phyloP scores from a whole-genome alignment of 2,797 vertebrate genomes.

The Catamblyrhynchus diadema region DNA sequence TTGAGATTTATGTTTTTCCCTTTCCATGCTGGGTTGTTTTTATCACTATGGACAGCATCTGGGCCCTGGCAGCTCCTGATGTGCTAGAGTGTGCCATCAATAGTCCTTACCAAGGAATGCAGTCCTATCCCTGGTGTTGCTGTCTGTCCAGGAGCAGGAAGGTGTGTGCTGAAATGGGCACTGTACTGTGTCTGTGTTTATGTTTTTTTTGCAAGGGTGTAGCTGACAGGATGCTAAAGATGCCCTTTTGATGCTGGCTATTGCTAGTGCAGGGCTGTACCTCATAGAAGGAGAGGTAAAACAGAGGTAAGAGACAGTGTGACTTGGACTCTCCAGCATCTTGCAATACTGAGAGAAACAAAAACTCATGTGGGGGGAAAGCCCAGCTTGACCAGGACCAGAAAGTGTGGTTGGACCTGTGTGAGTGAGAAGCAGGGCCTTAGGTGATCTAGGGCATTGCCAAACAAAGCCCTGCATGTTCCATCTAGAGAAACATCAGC shows the following conservation, averaged over 20 bases:
- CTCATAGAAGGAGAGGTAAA: neutral
- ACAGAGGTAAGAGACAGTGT: neutral
- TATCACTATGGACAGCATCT: neutral
- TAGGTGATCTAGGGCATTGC: neutral
- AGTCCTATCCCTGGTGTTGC: neutral
- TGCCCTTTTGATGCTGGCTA: neutral
- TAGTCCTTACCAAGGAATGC: neutral
- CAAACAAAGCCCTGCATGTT: neutral
- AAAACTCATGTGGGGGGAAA: neutral
- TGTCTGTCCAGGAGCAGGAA: neutral
- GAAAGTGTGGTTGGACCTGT: rapidly evolving
- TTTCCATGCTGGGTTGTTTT: neutral
- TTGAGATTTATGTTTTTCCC: neutral
- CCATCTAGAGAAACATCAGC: neutral
- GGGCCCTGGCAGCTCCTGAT: neutral
- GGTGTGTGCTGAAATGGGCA: neutral
- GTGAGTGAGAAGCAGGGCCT: neutral
- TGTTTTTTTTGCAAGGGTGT: neutral
- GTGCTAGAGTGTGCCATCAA: neutral
- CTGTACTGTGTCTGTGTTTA: neutral
- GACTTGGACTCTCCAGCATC: neutral
- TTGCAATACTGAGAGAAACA: neutral
- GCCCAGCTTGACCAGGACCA: neutral
- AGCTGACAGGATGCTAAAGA: neutral
- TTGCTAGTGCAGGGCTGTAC: rapidly evolving